Base-by-base conservation (phyloP, 2,113 vertebrate species). In the Neomonachus schauinslandi region DNA sequence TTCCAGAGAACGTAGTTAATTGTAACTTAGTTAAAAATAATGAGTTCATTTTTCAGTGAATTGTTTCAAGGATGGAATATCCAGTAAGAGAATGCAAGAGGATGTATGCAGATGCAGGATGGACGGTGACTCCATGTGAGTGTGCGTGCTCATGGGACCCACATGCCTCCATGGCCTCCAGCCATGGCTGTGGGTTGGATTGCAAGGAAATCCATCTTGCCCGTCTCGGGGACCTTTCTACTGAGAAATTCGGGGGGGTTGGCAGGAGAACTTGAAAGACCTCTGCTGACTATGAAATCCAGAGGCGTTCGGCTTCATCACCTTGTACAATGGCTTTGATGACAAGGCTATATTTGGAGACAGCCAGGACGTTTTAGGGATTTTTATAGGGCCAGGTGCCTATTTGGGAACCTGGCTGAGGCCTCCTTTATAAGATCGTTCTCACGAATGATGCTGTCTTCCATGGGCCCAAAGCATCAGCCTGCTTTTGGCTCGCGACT, bases 41-140 rank as follows among this genome's bases (percentile, higher is more conserved):
- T 61, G 39, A 42, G 63, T 71, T 28, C 24, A 67, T 49, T 14
- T 76, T 65, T 46, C n/a, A 72, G 1, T 2, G 14, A 2, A 5
- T 18, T n/a, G 36, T 65, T 88, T 69, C 31, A 26, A 59, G n/a
- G 46, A 33, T 51, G 33, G 31, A 26, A 3, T 9, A 31, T n/a
- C 7, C 31, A 65, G 24, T 36, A 36, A 72, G 63, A 26, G 53
- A 36, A 46, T 5, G 4, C 36, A 7, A 14, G 57, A 36, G 15
- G 71, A 4, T 4, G 11, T 14, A 0, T 2, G 0, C 14, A 36
- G 26, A 46, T 1, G n/a, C 12, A 24, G 24, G 2, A 13, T 9
- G 24, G 7, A 39, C 4, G 24, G 49, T 1, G 31, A 15, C 5
- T 15, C 12, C 24, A 6, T 6, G 12, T 13, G 39, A 28, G 72